Percentiles rank a stretch among this genome's conserved stretches.
Evolutionary conservation across 2,113 vertebrate genomes (phyloP).

Genomic region (Campylorhamphus procurvoides): DNA sequence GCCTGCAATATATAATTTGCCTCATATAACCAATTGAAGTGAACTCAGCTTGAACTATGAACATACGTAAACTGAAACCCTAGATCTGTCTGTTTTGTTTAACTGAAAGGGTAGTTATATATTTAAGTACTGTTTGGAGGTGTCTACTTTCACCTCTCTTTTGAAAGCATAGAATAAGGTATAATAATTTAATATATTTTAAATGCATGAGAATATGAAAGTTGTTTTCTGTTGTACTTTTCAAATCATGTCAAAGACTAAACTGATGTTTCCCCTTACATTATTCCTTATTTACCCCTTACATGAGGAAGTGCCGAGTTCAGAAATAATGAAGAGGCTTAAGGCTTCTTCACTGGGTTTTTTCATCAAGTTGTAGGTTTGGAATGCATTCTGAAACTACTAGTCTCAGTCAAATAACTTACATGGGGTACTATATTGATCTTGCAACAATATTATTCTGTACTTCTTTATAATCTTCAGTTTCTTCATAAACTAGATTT

Average conservation of each 20-base stretch:
- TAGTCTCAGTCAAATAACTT: not conserved
- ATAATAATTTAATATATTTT: not conserved
- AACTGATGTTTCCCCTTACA: not conserved
- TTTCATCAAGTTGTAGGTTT: fast-evolving
- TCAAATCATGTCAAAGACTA: not conserved
- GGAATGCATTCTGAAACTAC: not conserved
- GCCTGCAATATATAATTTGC: not conserved
- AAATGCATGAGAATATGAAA: not conserved
- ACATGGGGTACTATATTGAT: not conserved
- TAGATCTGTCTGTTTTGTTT: not conserved
- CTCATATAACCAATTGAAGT: not conserved
- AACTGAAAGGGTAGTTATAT: not conserved
- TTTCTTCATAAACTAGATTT: not conserved
- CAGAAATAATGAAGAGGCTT: not conserved
- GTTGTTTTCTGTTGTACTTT: not conserved
- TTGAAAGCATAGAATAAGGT: not conserved
- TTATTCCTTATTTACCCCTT: not conserved
- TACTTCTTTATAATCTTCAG: not conserved
- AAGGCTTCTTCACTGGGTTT: not conserved
- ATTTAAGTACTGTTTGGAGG: not conserved
- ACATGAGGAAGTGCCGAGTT: not conserved
- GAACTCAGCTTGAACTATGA: not conserved
- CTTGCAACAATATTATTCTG: not conserved
- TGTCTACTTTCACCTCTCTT: not conserved
- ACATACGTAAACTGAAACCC: not conserved